phyloP scores from a whole-genome alignment of 2,888 invertebrate genomes.

The Diplazon laetatorius region DNA sequence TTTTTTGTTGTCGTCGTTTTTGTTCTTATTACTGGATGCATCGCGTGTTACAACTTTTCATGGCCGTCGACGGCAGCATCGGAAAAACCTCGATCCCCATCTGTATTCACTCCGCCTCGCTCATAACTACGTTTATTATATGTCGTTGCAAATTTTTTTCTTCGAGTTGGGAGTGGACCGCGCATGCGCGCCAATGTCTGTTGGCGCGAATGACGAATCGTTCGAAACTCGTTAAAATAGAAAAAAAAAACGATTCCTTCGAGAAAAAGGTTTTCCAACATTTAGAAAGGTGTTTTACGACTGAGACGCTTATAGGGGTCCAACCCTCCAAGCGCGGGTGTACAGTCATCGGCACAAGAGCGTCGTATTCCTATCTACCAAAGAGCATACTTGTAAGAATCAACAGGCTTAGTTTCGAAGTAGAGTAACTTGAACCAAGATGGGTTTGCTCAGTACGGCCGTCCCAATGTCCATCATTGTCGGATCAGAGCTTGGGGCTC shows the following conservation, averaged over 20 bases:
- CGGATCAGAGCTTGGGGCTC: too few species aligned
- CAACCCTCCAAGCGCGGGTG: too few species aligned
- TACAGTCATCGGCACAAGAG: too few species aligned
- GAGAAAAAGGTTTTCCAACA: constrained; percentile 15
- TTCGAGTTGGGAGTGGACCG: background rate
- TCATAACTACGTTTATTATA: constrained; percentile 8
- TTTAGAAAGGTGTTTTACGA: background rate
- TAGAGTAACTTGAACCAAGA: too few species aligned
- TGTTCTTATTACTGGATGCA: background rate
- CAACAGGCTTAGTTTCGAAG: too few species aligned
- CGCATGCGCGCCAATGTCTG: background rate
- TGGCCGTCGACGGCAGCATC: constrained; percentile 7
- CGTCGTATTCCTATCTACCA: too few species aligned
- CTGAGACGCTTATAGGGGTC: too few species aligned
- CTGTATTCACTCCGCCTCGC: constrained; percentile 30
- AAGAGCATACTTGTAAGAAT: too few species aligned
- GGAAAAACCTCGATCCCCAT: constrained; percentile 1
- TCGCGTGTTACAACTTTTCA: background rate
- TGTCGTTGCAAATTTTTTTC: constrained; percentile 29
- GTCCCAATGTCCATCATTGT: too few species aligned
- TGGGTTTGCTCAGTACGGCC: too few species aligned
- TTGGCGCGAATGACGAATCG: constrained; percentile 10
- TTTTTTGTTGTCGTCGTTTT: constrained; percentile 13
- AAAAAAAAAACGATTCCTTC: background rate
- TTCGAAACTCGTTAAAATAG: background rate